A percentile compares a stretch with the other conserved stretches of the same genome.
These are phyloP conservation scores for Myiozetetes cayanensis DNA, from an alignment of 2,113 vertebrate species.

Conservation along the genomic window DNA sequence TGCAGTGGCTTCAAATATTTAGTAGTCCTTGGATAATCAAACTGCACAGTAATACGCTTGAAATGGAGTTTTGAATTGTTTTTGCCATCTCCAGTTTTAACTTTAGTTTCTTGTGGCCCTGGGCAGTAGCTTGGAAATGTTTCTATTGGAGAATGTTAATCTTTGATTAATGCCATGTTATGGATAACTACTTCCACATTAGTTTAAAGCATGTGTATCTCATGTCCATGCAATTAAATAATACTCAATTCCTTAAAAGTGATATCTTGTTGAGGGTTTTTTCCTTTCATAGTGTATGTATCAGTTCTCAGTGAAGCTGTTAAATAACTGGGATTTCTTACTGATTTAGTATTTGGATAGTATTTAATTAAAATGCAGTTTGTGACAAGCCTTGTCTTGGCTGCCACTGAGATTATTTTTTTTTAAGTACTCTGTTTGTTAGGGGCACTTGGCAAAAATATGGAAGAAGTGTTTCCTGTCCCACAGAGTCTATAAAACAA, in stretches of 20 bases:
- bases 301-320: background rate
- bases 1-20: background rate
- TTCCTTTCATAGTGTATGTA: background rate
- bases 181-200: background rate
- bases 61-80: background rate
- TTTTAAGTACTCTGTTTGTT: background rate
- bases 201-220: background rate
- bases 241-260: background rate
- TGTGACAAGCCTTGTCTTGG: background rate
- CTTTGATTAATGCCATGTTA: background rate
- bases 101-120: background rate
- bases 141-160: background rate
- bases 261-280: background rate
- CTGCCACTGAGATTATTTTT: background rate
- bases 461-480: background rate
- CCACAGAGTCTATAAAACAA: background rate
- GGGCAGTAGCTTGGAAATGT: background rate
- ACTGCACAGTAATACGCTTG: background rate
- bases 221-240: background rate
- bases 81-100: background rate
- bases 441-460: background rate
- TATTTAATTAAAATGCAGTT: constrained; percentile 28
- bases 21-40: background rate
- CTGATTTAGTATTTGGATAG: background rate
- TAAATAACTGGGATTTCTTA: constrained; percentile 1